These are phyloP conservation scores for Coelogynopora nodosa DNA, from an alignment of 2,888 invertebrate genomes.

Conservation along the genomic window DNA sequence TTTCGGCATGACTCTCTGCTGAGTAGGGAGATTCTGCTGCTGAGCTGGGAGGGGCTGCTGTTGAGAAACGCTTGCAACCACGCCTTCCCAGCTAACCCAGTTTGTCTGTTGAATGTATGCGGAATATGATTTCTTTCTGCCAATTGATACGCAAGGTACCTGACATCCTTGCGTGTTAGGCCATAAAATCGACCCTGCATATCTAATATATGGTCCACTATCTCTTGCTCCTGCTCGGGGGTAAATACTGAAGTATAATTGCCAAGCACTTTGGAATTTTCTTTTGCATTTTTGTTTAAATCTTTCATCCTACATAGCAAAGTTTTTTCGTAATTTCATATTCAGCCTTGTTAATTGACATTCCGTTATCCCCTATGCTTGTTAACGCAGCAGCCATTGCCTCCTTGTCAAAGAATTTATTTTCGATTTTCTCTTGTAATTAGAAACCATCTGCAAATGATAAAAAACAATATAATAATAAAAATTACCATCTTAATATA, in stretches of 20 bases:
- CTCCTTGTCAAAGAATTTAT: neutral
- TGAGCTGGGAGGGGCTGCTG: too few species aligned
- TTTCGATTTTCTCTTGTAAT: neutral
- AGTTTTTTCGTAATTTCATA: neutral
- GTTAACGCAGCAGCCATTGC: neutral
- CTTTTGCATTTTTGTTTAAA: neutral
- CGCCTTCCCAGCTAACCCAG: neutral
- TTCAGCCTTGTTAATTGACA: neutral
- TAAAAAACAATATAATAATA: neutral
- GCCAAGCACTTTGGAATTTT: neutral
- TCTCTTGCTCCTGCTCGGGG: neutral
- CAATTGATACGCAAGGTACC: neutral
- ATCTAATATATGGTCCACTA: neutral
- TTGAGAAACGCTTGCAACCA: too few species aligned
- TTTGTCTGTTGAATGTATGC: neutral
- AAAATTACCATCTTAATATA: neutral
- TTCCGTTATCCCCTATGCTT: neutral
- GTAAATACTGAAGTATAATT: neutral
- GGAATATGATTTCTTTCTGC: neutral
- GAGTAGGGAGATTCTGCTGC: too few species aligned
- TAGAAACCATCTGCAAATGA: neutral
- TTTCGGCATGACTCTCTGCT: too few species aligned
- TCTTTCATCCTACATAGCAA: neutral
- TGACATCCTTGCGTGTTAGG: neutral
- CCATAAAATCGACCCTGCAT: neutral